Evolutionary conservation across 2,113 vertebrate genomes (phyloP).

Genomic region (Stigmatopora argus): DNA sequence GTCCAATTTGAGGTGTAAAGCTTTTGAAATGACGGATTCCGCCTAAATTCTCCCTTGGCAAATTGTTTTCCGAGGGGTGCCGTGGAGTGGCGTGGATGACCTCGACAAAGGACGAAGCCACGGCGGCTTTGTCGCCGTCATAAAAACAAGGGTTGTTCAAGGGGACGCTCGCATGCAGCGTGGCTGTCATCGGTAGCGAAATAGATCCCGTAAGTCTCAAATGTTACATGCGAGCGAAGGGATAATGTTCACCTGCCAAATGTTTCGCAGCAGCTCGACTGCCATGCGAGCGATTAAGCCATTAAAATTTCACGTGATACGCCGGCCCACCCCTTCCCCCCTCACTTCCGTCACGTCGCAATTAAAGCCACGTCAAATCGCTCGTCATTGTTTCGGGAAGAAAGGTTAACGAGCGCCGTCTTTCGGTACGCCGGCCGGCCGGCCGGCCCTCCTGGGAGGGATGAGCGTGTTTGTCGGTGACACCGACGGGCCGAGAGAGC

Average conservation of each 20-base stretch:
- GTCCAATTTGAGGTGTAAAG: not conserved
- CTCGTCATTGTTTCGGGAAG: slow-evolving; percentile 38
- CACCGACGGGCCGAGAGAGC: slow-evolving; percentile 47
- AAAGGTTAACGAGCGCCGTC: slow-evolving; percentile 47
- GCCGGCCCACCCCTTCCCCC: slow-evolving; percentile 10
- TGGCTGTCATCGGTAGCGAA: slow-evolving; percentile 53
- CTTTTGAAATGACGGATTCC: not conserved
- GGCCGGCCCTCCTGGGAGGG: slow-evolving; percentile 41
- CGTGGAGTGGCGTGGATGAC: slow-evolving; percentile 43
- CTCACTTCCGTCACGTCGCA: not conserved
- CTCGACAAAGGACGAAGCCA: slow-evolving; percentile 43
- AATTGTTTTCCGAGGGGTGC: slow-evolving; percentile 4
- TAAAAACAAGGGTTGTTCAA: slow-evolving; percentile 31
- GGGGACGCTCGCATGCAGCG: slow-evolving; percentile 25
- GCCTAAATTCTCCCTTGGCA: not conserved
- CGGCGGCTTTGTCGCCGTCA: not conserved
- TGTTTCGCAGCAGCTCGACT: slow-evolving; percentile 41
- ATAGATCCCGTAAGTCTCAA: slow-evolving; percentile 49
- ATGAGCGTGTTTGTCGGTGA: slow-evolving; percentile 30
- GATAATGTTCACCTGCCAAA: slow-evolving; percentile 50
- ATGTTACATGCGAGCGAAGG: slow-evolving; percentile 47
- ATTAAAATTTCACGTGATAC: slow-evolving; percentile 46
- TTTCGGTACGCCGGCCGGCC: slow-evolving; percentile 34
- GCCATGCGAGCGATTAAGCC: slow-evolving; percentile 51
- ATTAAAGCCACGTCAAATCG: slow-evolving; percentile 33